phyloP scores from a whole-genome alignment of 2,797 vertebrate species.

The Momotus momota region DNA sequence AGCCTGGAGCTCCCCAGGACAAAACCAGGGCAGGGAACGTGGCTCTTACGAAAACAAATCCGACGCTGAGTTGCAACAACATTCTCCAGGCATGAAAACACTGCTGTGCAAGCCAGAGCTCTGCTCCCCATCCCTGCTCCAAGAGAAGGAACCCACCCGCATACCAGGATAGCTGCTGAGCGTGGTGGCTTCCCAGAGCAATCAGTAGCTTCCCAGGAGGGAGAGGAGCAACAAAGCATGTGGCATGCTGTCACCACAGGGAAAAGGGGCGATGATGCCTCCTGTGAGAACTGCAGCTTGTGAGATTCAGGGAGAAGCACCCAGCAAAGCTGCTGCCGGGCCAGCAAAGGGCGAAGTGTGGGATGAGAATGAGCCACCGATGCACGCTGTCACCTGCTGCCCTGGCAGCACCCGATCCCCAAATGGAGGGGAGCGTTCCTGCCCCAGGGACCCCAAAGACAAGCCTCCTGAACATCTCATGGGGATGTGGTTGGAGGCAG shows the following conservation, averaged over 20 bases:
- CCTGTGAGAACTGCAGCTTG: not conserved
- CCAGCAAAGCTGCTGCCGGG: rapidly evolving
- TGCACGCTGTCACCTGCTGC: rapidly evolving
- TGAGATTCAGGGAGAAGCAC: rapidly evolving
- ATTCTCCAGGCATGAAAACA: rapidly evolving
- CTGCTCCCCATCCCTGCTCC: not conserved
- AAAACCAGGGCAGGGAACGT: not conserved
- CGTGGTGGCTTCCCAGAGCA: slow-evolving; percentile 18
- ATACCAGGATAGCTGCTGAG: not conserved
- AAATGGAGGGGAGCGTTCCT: rapidly evolving
- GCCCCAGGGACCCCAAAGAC: not conserved
- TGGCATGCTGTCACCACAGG: slow-evolving; percentile 11
- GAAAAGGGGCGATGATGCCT: not conserved
- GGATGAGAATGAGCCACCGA: not conserved
- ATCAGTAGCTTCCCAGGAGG: slow-evolving; percentile 10
- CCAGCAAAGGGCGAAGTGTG: rapidly evolving
- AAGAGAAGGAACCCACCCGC: not conserved
- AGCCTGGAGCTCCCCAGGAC: not conserved
- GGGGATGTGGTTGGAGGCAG: rapidly evolving
- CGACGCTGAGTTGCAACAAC: not conserved
- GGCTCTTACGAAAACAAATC: not conserved
- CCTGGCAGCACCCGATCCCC: rapidly evolving
- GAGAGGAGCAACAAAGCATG: slow-evolving; percentile 46
- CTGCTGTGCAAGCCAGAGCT: rapidly evolving
- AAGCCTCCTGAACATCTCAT: rapidly evolving